Percentiles rank a stretch among this genome's conserved stretches.
Conservation (phyloP, 2,888 invertebrate species). For the Acanthosepion lycidas region DNA sequence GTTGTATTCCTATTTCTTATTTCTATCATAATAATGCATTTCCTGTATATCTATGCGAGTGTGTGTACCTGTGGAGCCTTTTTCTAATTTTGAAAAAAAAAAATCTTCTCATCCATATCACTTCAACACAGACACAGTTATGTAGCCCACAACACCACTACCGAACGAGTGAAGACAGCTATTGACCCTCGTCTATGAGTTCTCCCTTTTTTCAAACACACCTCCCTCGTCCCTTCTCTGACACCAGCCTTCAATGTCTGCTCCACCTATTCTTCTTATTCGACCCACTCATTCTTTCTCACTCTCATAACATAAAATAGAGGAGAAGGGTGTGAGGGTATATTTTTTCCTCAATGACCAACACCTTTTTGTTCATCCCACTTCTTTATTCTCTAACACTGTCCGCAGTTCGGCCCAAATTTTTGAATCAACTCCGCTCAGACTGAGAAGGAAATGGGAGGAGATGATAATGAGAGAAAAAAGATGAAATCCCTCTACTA, state of each 20-base stretch:
- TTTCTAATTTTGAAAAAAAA: neutral
- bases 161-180: neutral
- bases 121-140: neutral
- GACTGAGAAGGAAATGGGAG: neutral
- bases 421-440: constrained; percentile 12
- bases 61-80: neutral
- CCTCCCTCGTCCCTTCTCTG: neutral
- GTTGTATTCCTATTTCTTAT: no score
- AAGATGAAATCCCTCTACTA: neutral
- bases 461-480: neutral
- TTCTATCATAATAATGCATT: neutral
- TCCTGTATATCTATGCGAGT: neutral
- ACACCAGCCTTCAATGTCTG: neutral
- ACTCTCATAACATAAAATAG: neutral
- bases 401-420: neutral
- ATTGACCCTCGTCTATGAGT: neutral
- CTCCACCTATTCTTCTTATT: neutral
- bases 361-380: neutral
- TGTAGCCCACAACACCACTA: neutral
- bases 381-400: neutral
- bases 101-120: neutral
- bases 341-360: neutral
- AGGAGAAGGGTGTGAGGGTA: neutral
- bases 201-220: neutral
- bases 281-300: neutral